Base-by-base conservation (phyloP, 1,140 invertebrate species). In the Bombus polaris region DNA sequence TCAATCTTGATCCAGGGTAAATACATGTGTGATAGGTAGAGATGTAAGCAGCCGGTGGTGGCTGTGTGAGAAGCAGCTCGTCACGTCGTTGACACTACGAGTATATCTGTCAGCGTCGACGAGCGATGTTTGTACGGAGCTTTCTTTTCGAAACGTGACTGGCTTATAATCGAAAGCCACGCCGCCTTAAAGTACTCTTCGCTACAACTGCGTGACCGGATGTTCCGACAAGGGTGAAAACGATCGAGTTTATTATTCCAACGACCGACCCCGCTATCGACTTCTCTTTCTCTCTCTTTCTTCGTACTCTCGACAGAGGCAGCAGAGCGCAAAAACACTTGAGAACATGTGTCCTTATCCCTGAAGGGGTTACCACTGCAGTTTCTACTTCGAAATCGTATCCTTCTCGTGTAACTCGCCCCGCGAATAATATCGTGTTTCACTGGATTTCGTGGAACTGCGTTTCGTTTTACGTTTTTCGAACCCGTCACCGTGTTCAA, bases 121-220 rank as follows among this genome's bases (percentile, higher is more conserved):
- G 65, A 66, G n/a, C 47, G 59, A 70, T 91, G 81, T 90, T 91
- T 87, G 87, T 83, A 65, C 75, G 84, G 71, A 89, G 90, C 89
- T 91, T 91, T 82, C 90, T 90, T 90, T 89, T 75, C 57, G 81
- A 91, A 91, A 91, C 90, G 90, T 91, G 90, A 91, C 89, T 78
- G 53, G 87, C 81, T 90, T 90, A 87, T 87, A 83, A 91, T 90
- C 90, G 83, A 76, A 85, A 87, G 70, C 66, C 42, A 28, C 59
- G 75, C 47, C 72, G 39, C 42, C 78, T 89, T 70, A 57, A 79
- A 89, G 81, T 57, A 68, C 37, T 75, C 35, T 62, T 25, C 32
- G 57, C 66, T 76, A 76, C 53, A 83, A 65, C 32, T 62, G 39
- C 83, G 75, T 71, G 82, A 79, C 44, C 78, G 84, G 87, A 59